A percentile compares a stretch with the other conserved stretches of the same genome.
These are phyloP conservation scores for Pseudomyrmex cubaensis DNA, from an alignment of 1,140 invertebrate species.

Conservation along the genomic window DNA sequence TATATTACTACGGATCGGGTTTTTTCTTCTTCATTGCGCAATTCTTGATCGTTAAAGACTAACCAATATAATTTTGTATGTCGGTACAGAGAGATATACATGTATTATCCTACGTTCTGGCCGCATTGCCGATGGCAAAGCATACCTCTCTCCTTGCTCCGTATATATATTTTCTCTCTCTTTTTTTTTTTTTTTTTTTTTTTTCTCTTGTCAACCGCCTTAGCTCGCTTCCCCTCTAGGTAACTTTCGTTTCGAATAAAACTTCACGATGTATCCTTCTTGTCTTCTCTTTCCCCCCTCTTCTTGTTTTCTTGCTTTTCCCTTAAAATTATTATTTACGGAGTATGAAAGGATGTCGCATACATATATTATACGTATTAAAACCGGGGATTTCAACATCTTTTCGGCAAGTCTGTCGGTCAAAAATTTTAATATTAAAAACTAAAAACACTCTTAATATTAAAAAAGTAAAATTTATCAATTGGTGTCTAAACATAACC, in stretches of 20 bases:
- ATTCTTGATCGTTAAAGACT: constrained; percentile 45
- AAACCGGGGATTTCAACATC: neutral
- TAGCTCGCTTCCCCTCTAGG: constrained; percentile 25
- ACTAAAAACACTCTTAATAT: too few species aligned
- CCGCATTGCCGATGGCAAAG: constrained; percentile 53
- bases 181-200: constrained; percentile 47
- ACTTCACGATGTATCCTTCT: constrained; percentile 39
- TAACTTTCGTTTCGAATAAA: constrained; percentile 62
- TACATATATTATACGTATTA: neutral
- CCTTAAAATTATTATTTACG: constrained; percentile 37
- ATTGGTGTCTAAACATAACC: too few species aligned
- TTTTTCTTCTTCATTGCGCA: neutral
- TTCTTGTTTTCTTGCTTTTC: constrained; percentile 51
- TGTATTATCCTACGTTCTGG: constrained; percentile 38
- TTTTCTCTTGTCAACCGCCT: constrained; percentile 60
- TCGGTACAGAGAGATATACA: constrained; percentile 40
- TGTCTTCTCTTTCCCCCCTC: constrained; percentile 46
- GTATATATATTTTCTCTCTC: constrained; percentile 31
- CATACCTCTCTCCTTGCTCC: constrained; percentile 3
- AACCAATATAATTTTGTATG: constrained; percentile 50
- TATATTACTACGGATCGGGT: constrained; percentile 1
- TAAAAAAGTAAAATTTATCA: too few species aligned
- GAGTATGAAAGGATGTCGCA: neutral
- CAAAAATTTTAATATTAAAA: neutral
- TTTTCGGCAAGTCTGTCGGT: neutral